Base-by-base conservation (phyloP, 2,113 vertebrate species). In the Centropus unirufus region DNA sequence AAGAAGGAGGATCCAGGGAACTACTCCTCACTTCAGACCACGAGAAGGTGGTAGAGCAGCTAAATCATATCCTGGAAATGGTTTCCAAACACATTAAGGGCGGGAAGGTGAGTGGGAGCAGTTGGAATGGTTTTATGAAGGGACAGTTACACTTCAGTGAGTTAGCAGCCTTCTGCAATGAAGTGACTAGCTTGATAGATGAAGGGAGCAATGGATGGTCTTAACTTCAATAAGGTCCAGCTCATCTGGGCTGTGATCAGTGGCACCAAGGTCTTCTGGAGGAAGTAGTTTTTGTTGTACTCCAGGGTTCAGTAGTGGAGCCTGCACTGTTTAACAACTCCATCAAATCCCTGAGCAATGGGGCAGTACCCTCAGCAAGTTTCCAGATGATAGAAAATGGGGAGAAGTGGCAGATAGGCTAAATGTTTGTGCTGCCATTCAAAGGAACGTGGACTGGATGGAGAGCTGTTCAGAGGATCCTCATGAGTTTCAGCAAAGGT, bases 161-260 rank as follows among this genome's bases (percentile, higher is more conserved):
- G n/a, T 36, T 76, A 32, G 14, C 34, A 42, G 11, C 8, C 14
- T 20, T 87, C 40, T 68, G 7, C 27, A 24, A 0, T 34, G 64
- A 51, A 7, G 4, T 49, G 16, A n/a, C 18, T 69, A 32, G 30
- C 23, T 44, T 62, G 29, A 12, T 19, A 44, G n/a, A 5, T 62
- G 36, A 78, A 44, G 1, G 13, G 49, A 42, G 32, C 40, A 47
- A 8, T 44, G 20, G 23, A n/a, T 27, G 4, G 8, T 61, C 11
- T 21, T 81, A 22, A 61, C 40, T 26, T 84, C 10, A 52, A 11
- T 80, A 68, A 44, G 30, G 62, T 49, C 22, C 12, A 42, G 12
- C 20, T 42, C 0, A 0, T 21, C 16, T 52, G n/a, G 7, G 5
- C 8, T 61, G 44, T 22, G 20, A 2, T 52, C 26, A 44, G n/a